These are phyloP conservation scores for Paralinhomoeus sp. DNA, from an alignment of 2,888 invertebrate genomes.

Conservation along the genomic window DNA sequence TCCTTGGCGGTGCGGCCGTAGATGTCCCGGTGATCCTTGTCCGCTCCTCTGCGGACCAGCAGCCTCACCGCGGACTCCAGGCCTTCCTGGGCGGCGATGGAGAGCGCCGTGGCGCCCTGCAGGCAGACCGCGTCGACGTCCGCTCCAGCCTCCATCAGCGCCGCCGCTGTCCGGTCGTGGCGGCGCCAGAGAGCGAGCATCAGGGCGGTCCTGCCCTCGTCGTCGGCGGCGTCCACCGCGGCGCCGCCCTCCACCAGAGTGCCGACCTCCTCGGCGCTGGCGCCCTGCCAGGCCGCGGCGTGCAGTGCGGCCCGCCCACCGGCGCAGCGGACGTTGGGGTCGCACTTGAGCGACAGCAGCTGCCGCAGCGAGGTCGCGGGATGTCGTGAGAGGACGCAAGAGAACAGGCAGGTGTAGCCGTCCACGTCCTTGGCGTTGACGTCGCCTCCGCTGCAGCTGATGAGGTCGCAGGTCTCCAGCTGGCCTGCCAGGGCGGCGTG, in stretches of 20 bases:
- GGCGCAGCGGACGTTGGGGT: slow-evolving; percentile 36
- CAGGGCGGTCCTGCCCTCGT: slow-evolving; percentile 20
- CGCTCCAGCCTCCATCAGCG: background rate
- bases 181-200: slow-evolving; percentile 3
- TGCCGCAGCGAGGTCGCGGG: background rate
- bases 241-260: slow-evolving; percentile 3
- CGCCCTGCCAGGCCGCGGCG: slow-evolving; percentile 28
- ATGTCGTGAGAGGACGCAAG: background rate
- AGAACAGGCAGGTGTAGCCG: slow-evolving; percentile 7
- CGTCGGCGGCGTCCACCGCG: slow-evolving; percentile 20
- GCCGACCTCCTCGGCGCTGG: slow-evolving; percentile 40
- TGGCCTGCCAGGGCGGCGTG: slow-evolving; percentile 62
- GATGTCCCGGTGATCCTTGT: slow-evolving; percentile 29
- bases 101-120: slow-evolving; percentile 64
- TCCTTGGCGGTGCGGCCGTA: slow-evolving; percentile 38
- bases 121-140: slow-evolving; percentile 1
- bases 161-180: background rate
- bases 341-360: background rate
- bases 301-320: slow-evolving; percentile 8
- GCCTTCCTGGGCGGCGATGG: slow-evolving; percentile 85
- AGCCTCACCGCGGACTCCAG: slow-evolving; percentile 69
- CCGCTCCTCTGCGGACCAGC: slow-evolving; percentile 29
- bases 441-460: slow-evolving; percentile 42
- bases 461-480: slow-evolving; percentile 13
- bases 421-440: slow-evolving; percentile 12